Evolutionary conservation across 2,113 vertebrate genomes (phyloP).

Genomic region (Dasyornis broadbenti): DNA sequence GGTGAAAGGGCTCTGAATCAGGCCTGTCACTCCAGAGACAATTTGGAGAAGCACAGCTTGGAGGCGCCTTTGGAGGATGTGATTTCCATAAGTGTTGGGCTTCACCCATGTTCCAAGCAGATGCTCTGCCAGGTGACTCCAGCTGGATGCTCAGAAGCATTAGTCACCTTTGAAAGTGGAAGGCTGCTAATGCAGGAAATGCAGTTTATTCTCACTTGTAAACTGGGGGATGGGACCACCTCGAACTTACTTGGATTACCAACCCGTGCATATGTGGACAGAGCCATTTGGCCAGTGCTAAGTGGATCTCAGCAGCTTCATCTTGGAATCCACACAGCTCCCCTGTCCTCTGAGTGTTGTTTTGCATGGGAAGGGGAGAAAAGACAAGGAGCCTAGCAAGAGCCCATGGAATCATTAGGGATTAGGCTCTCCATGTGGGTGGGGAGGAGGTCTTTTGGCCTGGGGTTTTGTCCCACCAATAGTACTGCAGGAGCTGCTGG

Average conservation of each 20-base stretch:
- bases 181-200: not conserved
- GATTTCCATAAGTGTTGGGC: not conserved
- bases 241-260: not conserved
- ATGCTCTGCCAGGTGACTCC: not conserved
- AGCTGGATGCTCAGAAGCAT: not conserved
- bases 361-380: not conserved
- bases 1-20: not conserved
- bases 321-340: not conserved
- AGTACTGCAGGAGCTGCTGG: not conserved
- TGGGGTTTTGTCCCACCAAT: accelerated
- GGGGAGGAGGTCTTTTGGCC: not conserved
- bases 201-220: not conserved
- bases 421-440: accelerated
- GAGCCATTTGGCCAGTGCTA: not conserved
- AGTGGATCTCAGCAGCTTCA: not conserved
- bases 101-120: not conserved
- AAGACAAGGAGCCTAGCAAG: not conserved
- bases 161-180: not conserved
- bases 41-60: not conserved
- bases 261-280: accelerated
- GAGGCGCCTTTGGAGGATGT: not conserved
- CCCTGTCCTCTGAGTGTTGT: not conserved
- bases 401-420: not conserved
- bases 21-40: accelerated
- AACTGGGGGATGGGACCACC: not conserved